Evolutionary conservation across 1,140 invertebrate genomes (phyloP).

Genomic region (Camponotus pennsylvanicus): DNA sequence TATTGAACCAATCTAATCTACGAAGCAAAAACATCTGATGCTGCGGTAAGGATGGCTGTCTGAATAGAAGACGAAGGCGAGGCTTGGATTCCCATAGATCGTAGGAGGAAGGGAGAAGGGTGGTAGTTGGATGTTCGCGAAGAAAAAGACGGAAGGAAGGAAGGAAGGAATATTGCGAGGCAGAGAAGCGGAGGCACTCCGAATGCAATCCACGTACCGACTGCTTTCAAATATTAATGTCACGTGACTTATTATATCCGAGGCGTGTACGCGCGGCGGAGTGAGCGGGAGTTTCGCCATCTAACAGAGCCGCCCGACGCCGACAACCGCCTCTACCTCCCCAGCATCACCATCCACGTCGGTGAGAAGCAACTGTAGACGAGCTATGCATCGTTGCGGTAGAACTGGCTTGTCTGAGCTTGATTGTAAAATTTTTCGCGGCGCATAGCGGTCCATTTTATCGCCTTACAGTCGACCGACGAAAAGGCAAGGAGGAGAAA

Average conservation of each 20-base stretch:
- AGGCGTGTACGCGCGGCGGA: slow-evolving; percentile 81
- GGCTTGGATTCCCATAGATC: background rate
- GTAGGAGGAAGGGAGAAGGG: slow-evolving; percentile 19
- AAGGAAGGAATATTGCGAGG: slow-evolving; percentile 79
- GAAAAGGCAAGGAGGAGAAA: slow-evolving; percentile 10
- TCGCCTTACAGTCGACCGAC: slow-evolving; percentile 74
- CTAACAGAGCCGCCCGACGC: slow-evolving; percentile 50
- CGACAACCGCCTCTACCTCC: slow-evolving; percentile 17
- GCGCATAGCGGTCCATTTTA: slow-evolving; percentile 81
- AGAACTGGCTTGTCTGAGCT: slow-evolving; percentile 78
- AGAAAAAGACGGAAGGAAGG: slow-evolving; percentile 74
- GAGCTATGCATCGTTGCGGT: slow-evolving; percentile 70
- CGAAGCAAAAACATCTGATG: slow-evolving; percentile 13
- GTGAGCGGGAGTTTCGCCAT: slow-evolving; percentile 79
- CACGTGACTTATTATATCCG: slow-evolving; percentile 87
- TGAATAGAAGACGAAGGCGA: slow-evolving; percentile 52
- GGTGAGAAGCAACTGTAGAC: slow-evolving; percentile 67
- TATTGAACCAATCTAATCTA: slow-evolving; percentile 17
- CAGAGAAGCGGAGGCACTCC: slow-evolving; percentile 76
- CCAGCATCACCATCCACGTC: background rate
- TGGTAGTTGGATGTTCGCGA: slow-evolving; percentile 52
- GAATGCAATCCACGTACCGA: slow-evolving; percentile 86
- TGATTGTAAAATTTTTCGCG: slow-evolving; percentile 83
- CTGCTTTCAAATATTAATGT: slow-evolving; percentile 87
- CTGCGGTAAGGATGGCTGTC: slow-evolving; percentile 22